A percentile compares a stretch with the other conserved stretches of the same genome.
phyloP scores from a whole-genome alignment of 2,113 vertebrate genomes.

The Notechis scutatus region DNA sequence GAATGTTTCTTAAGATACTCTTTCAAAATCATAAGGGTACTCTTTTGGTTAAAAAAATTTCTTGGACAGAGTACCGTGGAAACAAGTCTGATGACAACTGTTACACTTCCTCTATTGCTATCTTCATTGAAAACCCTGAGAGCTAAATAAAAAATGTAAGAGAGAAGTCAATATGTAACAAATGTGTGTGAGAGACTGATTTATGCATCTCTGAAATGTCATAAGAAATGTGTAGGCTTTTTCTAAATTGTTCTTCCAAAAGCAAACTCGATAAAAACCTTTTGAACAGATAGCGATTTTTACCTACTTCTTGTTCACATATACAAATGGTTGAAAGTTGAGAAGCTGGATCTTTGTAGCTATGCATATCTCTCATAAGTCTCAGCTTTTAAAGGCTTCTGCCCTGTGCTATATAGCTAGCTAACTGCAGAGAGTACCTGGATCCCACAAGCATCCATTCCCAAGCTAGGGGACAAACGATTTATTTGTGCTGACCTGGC shows the following conservation, averaged over 20 bases:
- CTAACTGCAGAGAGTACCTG: not conserved
- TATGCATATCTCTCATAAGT: not conserved
- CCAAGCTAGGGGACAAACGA: not conserved
- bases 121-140: not conserved
- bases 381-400: not conserved
- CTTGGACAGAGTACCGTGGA: not conserved
- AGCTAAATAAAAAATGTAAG: not conserved
- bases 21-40: not conserved
- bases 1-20: not conserved
- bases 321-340: not conserved
- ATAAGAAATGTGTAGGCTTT: not conserved
- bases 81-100: not conserved
- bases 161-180: not conserved
- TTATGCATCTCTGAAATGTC: not conserved
- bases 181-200: not conserved
- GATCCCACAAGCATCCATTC: not conserved
- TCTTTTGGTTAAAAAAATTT: not conserved
- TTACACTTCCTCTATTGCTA: not conserved
- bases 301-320: not conserved
- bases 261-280: not conserved
- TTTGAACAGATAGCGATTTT: not conserved
- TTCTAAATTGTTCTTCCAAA: not conserved
- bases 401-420: not conserved
- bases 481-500: not conserved
- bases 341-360: not conserved